Percentiles rank a stretch among this genome's conserved stretches.
Conservation (phyloP, 2,113 vertebrate species). For the Sardina pilchardus region DNA sequence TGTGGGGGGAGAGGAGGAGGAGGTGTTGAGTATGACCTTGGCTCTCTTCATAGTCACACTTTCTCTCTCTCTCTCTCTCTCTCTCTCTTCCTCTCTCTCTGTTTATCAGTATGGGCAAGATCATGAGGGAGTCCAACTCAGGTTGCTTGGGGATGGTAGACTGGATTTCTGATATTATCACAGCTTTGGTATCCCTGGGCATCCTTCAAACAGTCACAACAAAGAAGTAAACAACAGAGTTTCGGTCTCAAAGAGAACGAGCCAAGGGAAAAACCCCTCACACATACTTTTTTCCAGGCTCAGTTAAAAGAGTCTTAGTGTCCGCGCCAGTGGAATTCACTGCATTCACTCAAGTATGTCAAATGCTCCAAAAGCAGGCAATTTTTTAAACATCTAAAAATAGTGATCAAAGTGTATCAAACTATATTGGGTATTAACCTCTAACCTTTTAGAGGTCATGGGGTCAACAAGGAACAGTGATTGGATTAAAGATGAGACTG, state of each 20-base stretch:
- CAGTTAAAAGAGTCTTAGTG: neutral
- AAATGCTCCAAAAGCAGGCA: neutral
- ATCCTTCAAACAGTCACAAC: conserved; percentile 37
- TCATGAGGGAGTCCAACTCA: neutral
- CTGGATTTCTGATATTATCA: conserved; percentile 27
- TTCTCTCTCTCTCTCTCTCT: neutral
- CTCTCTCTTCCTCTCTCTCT: neutral
- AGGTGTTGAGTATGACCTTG: neutral
- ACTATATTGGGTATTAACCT: conserved; percentile 24
- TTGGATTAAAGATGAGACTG: conserved; percentile 31
- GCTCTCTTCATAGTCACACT: neutral
- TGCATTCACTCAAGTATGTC: neutral
- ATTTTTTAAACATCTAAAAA: neutral
- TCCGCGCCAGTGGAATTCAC: neutral
- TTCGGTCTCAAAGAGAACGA: neutral
- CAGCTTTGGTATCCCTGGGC: neutral
- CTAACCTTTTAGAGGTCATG: conserved; percentile 26
- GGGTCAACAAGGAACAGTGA: conserved; percentile 33
- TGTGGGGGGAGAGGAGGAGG: neutral
- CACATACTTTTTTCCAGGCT: neutral
- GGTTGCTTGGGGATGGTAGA: conserved; percentile 11
- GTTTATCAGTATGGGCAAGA: neutral
- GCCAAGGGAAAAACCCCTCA: neutral
- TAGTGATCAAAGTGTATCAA: neutral
- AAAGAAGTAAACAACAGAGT: neutral